Percentiles rank a stretch among this genome's conserved stretches.
Evolutionary conservation across 1,140 invertebrate genomes (phyloP).

Genomic region (Probaryconus sp.): DNA sequence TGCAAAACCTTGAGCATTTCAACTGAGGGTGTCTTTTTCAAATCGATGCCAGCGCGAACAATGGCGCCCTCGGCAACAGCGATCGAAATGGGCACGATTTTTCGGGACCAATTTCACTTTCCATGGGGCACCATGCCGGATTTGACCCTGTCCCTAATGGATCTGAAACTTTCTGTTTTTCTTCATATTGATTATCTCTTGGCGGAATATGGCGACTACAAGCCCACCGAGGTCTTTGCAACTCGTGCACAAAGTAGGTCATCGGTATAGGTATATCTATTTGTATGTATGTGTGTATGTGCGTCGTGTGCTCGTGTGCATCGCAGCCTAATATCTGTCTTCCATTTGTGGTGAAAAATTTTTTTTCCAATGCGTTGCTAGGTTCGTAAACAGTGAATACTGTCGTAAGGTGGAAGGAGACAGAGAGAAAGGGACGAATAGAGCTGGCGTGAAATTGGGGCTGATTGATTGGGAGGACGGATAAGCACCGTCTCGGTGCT

Average conservation of each 20-base stretch:
- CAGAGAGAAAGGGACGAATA: too few species aligned
- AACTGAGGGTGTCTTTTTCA: slow-evolving; percentile 27
- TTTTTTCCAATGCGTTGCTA: slow-evolving; percentile 4
- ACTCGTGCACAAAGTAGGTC: slow-evolving; percentile 68
- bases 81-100: slow-evolving; percentile 51
- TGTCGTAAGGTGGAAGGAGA: neutral
- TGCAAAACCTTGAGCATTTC: too few species aligned
- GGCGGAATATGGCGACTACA: slow-evolving; percentile 66
- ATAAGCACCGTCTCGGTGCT: too few species aligned
- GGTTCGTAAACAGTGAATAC: neutral
- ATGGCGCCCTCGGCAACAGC: slow-evolving; percentile 65
- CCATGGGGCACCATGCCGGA: slow-evolving; percentile 31
- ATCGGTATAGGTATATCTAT: slow-evolving; percentile 60
- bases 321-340: slow-evolving; percentile 38
- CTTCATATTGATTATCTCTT: slow-evolving; percentile 65
- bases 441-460: neutral
- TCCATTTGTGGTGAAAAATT: slow-evolving; percentile 21
- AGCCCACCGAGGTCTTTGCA: slow-evolving; percentile 65
- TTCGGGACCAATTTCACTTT: slow-evolving; percentile 42
- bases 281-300: slow-evolving; percentile 6
- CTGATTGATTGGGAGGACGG: neutral
- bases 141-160: slow-evolving; percentile 22
- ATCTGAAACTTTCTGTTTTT: slow-evolving; percentile 55
- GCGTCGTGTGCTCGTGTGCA: slow-evolving; percentile 27
- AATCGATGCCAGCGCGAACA: slow-evolving; percentile 48